Conservation (phyloP, 2,888 invertebrate genomes). For the Mythimna impura region DNA sequence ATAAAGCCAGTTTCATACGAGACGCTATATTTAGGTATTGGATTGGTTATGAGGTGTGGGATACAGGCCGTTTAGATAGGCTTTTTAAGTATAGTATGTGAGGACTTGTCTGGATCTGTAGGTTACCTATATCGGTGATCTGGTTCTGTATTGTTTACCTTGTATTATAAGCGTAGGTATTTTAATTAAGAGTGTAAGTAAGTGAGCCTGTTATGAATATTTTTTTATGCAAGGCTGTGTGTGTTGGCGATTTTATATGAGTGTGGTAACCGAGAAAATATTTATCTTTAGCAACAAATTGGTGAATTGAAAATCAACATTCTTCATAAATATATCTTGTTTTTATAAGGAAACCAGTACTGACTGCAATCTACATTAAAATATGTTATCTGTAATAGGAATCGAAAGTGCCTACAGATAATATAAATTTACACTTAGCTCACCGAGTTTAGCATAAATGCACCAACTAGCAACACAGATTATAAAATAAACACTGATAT, state of each 20-base stretch:
- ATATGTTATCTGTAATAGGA: constrained; percentile 44
- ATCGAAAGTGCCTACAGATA: constrained; percentile 51
- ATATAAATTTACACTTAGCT: constrained; percentile 51
- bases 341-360: constrained; percentile 25
- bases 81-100: constrained; percentile 39
- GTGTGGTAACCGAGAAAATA: not conserved
- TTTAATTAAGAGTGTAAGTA: not conserved
- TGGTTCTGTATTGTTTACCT: constrained; percentile 15
- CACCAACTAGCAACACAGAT: constrained; percentile 30
- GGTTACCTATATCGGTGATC: constrained; percentile 4
- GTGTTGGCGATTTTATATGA: not conserved
- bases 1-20: constrained; percentile 52
- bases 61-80: constrained; percentile 47
- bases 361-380: constrained; percentile 28
- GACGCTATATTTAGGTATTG: constrained; percentile 59
- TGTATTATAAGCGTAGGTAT: constrained; percentile 17
- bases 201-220: not conserved
- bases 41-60: constrained; percentile 47
- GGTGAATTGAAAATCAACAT: not conserved
- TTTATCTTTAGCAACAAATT: not conserved
- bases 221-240: not conserved
- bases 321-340: constrained; percentile 21
- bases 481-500: constrained; percentile 56
- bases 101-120: constrained; percentile 2
- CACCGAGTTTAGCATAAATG: constrained; percentile 50